Percentiles rank a stretch among this genome's conserved stretches.
These are phyloP conservation scores for Ptychadena robeensis DNA, from an alignment of 2,797 vertebrate species.

Conservation along the genomic window DNA sequence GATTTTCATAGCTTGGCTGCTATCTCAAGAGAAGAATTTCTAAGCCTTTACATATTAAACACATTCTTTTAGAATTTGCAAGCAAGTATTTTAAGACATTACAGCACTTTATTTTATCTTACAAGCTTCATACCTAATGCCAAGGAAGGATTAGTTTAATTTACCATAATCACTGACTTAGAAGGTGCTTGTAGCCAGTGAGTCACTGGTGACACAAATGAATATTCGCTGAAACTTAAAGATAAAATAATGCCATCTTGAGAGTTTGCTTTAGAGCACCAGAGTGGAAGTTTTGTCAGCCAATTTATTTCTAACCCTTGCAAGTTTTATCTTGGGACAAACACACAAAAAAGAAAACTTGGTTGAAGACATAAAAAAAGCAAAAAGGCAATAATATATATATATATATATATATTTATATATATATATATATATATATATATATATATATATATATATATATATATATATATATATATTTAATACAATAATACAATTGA, in stretches of 20 bases:
- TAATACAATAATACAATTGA: too few species aligned
- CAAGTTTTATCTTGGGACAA: neutral
- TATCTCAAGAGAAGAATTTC: neutral
- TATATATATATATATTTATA: too few species aligned
- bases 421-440: too few species aligned
- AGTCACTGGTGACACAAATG: constrained; percentile 12
- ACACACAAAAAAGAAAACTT: too few species aligned
- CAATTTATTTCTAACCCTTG: neutral
- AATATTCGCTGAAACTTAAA: constrained; percentile 16
- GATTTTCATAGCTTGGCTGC: neutral
- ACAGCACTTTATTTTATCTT: neutral
- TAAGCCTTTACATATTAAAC: neutral
- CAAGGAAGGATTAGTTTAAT: constrained; percentile 31
- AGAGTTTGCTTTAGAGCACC: neutral
- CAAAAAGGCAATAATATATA: too few species aligned
- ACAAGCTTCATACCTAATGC: constrained; percentile 9
- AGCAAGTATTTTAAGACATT: neutral
- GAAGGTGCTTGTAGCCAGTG: neutral
- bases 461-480: too few species aligned
- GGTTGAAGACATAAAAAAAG: too few species aligned
- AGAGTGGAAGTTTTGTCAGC: constrained; percentile 7
- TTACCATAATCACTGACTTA: constrained; percentile 1
- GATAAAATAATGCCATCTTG: constrained; percentile 18
- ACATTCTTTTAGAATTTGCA: neutral
- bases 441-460: too few species aligned